Conservation (phyloP, 2,888 invertebrate genomes). For the Lobophora halterata region DNA sequence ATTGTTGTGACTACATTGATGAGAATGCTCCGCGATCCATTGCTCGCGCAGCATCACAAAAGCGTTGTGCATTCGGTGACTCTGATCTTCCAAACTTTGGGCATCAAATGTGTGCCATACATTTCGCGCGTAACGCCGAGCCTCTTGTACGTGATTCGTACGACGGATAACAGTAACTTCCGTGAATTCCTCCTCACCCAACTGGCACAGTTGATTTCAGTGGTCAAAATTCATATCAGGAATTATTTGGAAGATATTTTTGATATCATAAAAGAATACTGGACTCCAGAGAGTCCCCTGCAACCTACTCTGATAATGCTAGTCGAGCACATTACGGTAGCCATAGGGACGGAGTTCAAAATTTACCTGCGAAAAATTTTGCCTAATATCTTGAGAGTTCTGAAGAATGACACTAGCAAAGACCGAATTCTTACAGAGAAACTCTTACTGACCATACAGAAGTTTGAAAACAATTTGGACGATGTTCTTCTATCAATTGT, state of each 20-base stretch:
- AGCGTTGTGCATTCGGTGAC: constrained; percentile 98
- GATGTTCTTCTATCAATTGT: constrained; percentile 96
- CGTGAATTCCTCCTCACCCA: constrained; percentile 97
- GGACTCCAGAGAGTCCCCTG: constrained; percentile 91
- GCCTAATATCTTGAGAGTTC: constrained; percentile 94
- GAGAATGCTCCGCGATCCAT: constrained; percentile 95
- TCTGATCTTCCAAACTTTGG: constrained; percentile 97
- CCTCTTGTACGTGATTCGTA: constrained; percentile 92
- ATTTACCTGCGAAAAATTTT: constrained; percentile 95
- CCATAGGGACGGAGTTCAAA: constrained; percentile 97
- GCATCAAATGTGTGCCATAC: constrained; percentile 96
- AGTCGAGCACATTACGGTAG: constrained; percentile 95
- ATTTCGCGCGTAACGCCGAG: constrained; percentile 94
- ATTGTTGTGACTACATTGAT: constrained; percentile 97
- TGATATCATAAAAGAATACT: constrained; percentile 94
- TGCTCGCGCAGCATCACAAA: constrained; percentile 93
- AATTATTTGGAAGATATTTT: constrained; percentile 98
- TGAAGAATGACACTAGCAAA: constrained; percentile 94
- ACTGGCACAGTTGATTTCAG: constrained; percentile 94
- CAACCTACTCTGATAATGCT: constrained; percentile 94
- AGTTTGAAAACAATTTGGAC: constrained; percentile 96
- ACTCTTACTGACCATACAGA: constrained; percentile 91
- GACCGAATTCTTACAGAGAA: constrained; percentile 91
- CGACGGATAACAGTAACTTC: constrained; percentile 88
- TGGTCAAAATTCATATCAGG: constrained; percentile 97